phyloP scores from a whole-genome alignment of 1,140 invertebrate genomes.

The Camponotus vicinus region DNA sequence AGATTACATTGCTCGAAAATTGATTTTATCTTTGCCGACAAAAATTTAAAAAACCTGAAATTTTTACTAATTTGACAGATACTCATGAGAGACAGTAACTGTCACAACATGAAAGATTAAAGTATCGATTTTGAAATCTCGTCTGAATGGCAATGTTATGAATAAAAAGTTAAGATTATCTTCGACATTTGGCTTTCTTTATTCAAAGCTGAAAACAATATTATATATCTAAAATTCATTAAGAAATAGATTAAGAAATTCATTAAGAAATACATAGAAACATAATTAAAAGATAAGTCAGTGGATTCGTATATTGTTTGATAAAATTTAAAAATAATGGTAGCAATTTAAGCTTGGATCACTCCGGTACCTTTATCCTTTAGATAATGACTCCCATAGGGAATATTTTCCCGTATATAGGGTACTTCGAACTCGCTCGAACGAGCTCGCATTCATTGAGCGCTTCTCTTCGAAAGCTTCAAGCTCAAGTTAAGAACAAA shows the following conservation, averaged over 20 bases:
- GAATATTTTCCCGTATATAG: slow-evolving; percentile 35
- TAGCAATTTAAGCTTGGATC: slow-evolving; percentile 3
- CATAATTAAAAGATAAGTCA: background rate
- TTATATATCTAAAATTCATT: background rate
- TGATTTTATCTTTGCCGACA: background rate
- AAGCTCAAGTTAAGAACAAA: slow-evolving; percentile 3
- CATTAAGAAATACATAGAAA: background rate
- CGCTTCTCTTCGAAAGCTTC: slow-evolving; percentile 25
- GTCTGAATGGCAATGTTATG: background rate
- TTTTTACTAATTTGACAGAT: background rate
- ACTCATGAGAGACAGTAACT: background rate
- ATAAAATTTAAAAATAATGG: slow-evolving; percentile 36
- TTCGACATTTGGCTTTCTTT: background rate
- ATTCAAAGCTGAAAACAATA: background rate
- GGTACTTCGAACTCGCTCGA: background rate
- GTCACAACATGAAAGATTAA: background rate
- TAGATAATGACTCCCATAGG: slow-evolving; percentile 23
- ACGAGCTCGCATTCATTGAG: slow-evolving; percentile 25
- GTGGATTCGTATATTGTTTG: background rate
- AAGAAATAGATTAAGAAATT: background rate
- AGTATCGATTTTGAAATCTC: background rate
- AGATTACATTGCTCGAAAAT: slow-evolving; percentile 14
- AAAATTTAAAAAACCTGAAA: background rate
- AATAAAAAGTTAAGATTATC: background rate
- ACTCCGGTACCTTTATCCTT: background rate